A percentile compares a stretch with the other conserved stretches of the same genome.
Evolutionary conservation across 2,888 invertebrate species (phyloP).

Genomic region (Sesia apiformis): DNA sequence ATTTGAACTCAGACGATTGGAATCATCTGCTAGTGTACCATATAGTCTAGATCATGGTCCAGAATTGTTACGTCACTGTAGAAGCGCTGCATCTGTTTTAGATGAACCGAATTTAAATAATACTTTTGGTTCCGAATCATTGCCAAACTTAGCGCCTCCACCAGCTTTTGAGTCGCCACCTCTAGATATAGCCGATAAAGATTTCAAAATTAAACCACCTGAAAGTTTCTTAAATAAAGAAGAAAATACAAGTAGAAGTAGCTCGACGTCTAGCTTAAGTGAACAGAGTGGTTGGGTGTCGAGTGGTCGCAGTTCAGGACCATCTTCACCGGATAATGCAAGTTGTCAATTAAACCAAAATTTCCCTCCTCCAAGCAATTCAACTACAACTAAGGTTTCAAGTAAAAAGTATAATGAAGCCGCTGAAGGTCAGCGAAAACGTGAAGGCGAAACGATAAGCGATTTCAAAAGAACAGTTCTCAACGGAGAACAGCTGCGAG

Average conservation of each 20-base stretch:
- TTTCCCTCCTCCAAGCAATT: constrained; percentile 43
- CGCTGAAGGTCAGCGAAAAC: constrained; percentile 24
- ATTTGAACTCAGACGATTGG: constrained; percentile 62
- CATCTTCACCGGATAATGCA: constrained; percentile 76
- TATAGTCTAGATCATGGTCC: constrained; percentile 73
- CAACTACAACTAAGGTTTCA: constrained; percentile 30
- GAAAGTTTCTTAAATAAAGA: constrained; percentile 65
- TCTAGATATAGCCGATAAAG: constrained; percentile 63
- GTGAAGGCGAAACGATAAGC: constrained; percentile 47
- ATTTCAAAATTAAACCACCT: constrained; percentile 67
- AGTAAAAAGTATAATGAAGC: constrained; percentile 43
- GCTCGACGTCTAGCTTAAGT: constrained; percentile 80
- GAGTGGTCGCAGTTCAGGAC: constrained; percentile 79
- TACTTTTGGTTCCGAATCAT: constrained; percentile 78
- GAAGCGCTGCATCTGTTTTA: constrained; percentile 72
- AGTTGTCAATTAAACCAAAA: constrained; percentile 70
- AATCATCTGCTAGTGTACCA: constrained; percentile 78
- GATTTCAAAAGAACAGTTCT: constrained; percentile 67
- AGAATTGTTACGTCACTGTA: constrained; percentile 67
- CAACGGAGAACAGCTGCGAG: constrained; percentile 79
- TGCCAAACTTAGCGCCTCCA: constrained; percentile 81
- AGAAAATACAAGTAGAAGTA: constrained; percentile 55
- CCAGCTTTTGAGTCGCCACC: constrained; percentile 75
- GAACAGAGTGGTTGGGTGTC: constrained; percentile 94
- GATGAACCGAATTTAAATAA: constrained; percentile 72